These are phyloP conservation scores for Chaunax sp. DNA, from an alignment of 2,797 vertebrate genomes.

Conservation along the genomic window DNA sequence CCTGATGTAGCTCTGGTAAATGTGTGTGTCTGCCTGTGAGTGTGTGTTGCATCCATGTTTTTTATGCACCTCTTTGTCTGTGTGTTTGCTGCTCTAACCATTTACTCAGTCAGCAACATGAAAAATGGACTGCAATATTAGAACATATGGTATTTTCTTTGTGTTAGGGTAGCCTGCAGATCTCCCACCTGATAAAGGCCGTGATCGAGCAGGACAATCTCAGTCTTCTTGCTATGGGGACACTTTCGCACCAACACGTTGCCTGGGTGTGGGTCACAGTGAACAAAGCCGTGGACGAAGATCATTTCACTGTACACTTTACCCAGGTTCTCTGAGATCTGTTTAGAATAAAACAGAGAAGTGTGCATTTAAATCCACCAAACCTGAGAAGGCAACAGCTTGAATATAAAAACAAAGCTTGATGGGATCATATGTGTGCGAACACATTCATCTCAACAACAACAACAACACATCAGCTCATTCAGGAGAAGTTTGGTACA, in stretches of 20 bases:
- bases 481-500: no score
- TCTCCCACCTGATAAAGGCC: conserved; percentile 93
- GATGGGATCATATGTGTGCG: no score
- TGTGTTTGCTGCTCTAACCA: conserved; percentile 40
- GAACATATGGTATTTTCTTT: conserved; percentile 64
- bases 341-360: background rate
- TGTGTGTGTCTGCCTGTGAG: conserved; percentile 33
- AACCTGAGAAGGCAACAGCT: no score
- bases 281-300: conserved; percentile 96
- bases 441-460: no score
- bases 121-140: conserved; percentile 78
- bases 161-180: conserved; percentile 36
- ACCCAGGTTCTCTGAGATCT: conserved; percentile 94
- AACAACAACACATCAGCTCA: no score
- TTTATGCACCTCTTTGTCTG: conserved; percentile 26
- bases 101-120: conserved; percentile 58
- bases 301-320: conserved; percentile 99
- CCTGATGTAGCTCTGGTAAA: conserved; percentile 49
- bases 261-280: conserved; percentile 97
- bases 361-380: background rate
- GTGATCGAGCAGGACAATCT: conserved; percentile 94
- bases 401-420: no score
- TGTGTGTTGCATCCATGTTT: conserved; percentile 29
- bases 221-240: conserved; percentile 81
- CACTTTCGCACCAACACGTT: conserved; percentile 92